These are phyloP conservation scores for Rapana venosa DNA, from an alignment of 2,888 invertebrate genomes.

Conservation along the genomic window DNA sequence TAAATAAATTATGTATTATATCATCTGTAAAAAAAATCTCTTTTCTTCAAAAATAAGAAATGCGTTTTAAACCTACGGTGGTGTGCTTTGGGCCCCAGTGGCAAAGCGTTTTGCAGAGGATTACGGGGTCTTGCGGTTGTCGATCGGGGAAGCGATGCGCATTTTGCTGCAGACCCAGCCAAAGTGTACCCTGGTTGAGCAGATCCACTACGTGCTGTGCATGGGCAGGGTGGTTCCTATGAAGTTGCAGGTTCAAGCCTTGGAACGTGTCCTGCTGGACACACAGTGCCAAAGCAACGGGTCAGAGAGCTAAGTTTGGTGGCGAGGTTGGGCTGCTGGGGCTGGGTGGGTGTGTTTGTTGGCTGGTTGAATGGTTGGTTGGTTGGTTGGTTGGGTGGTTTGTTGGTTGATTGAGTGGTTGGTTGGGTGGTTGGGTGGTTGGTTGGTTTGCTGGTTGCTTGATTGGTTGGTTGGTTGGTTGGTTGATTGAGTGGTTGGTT, in stretches of 20 bases:
- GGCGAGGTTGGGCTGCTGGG: background rate
- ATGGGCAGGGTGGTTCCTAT: constrained; percentile 75
- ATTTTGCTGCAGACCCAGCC: constrained; percentile 72
- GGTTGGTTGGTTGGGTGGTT: too few relatives aligned
- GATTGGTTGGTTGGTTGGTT: too few relatives aligned
- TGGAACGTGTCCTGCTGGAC: constrained; percentile 75
- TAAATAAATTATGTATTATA: too few relatives aligned
- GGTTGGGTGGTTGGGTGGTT: too few relatives aligned
- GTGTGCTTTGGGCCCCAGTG: constrained; percentile 65
- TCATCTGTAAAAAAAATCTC: too few relatives aligned
- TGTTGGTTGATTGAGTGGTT: too few relatives aligned
- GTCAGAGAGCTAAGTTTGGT: constrained; percentile 38
- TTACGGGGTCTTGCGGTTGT: constrained; percentile 76
- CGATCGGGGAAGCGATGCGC: constrained; percentile 78
- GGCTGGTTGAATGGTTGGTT: too few relatives aligned
- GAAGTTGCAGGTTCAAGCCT: constrained; percentile 75
- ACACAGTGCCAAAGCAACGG: constrained; percentile 77
- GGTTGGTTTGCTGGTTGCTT: too few relatives aligned
- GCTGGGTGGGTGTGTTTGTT: background rate
- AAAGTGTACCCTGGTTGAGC: constrained; percentile 67
- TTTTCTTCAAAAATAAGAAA: too few relatives aligned
- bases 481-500: too few relatives aligned
- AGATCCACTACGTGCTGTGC: constrained; percentile 70
- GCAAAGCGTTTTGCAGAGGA: constrained; percentile 76
- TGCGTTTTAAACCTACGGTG: background rate